phyloP scores from a whole-genome alignment of 2,888 invertebrate species.

The Labia minor region DNA sequence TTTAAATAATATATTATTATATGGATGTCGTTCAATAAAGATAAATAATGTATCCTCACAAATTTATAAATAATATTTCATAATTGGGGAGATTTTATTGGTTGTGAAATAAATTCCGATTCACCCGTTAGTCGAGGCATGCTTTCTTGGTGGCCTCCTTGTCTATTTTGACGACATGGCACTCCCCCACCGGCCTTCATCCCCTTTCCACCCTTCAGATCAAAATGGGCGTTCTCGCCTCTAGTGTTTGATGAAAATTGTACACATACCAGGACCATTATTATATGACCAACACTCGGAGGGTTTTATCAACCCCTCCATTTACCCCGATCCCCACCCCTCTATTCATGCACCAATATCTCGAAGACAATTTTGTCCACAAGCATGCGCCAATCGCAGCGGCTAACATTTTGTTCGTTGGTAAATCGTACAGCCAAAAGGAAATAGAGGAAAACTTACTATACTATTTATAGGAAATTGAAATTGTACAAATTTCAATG shows the following conservation, averaged over 20 bases:
- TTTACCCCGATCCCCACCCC: conserved; percentile 8
- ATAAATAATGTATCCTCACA: no score
- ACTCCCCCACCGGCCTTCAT: neutral
- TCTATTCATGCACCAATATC: neutral
- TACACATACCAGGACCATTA: conserved; percentile 22
- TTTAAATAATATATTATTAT: no score
- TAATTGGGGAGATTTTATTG: no score
- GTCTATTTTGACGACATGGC: conserved; percentile 20
- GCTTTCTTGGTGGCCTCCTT: conserved; percentile 17
- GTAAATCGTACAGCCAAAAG: no score
- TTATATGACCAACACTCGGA: neutral
- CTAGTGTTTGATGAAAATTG: conserved; percentile 25
- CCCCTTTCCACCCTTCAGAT: conserved; percentile 5
- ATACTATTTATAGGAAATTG: no score
- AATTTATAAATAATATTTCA: no score
- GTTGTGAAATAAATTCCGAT: neutral
- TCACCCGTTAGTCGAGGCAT: neutral
- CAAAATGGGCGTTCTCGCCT: no score
- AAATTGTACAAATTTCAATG: no score
- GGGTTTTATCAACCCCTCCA: neutral
- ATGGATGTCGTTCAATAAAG: no score
- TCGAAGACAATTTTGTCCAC: no score
- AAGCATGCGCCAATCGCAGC: neutral
- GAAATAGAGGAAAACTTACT: no score
- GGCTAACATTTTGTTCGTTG: neutral